Base-by-base conservation (phyloP, 2,797 vertebrate species). In the Scomberomorus guttatus region DNA sequence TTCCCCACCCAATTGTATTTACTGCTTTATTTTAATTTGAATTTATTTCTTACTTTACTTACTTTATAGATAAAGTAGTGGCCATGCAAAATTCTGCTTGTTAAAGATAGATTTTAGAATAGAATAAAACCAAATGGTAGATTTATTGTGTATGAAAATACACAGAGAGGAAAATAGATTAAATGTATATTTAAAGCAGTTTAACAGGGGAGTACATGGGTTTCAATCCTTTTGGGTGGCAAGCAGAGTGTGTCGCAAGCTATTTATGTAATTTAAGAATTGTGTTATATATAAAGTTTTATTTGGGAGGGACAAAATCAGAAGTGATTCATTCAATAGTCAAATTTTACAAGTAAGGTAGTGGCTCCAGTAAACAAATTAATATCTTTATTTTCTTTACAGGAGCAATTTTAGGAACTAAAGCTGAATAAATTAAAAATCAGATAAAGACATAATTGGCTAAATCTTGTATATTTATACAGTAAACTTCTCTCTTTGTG, bases 381-480 rank as follows among this genome's bases (percentile, higher is more conserved):
- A 32, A 68, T 64, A 46, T 72, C 42, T 81, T 84, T 66, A 69
- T 82, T 76, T 34, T 63, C 59, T 44, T 52, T 56, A 69, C 6
- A 79, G 68, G 51, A 79, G 46, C 69, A 82, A 74, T 48, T 51
- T 60, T 51, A 51, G 27, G 44, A 72, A 66, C 10, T 27, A 20
- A 54, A 25, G 59, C 44, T 59, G 51, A 60, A 79, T 77, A 87
- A 86, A 86, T 71, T 54, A 75, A 68, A 84, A 74, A 77, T 7
- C 0, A 66, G 9, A 61, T 59, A 13, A 80, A 63, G 32, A 76
- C 79, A 75, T 69, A 3, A 72, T 75, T 77, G 42, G 11, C 39
- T 27, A 25, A 77, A 59, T 52, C 12, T 75, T 67, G 20, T 44
- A 20, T 61, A 69, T 51, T 17, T 25, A 8, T 27, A 65, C 48